Conservation (phyloP, 2,113 vertebrate species). For the Leucoraja erinaceus region DNA sequence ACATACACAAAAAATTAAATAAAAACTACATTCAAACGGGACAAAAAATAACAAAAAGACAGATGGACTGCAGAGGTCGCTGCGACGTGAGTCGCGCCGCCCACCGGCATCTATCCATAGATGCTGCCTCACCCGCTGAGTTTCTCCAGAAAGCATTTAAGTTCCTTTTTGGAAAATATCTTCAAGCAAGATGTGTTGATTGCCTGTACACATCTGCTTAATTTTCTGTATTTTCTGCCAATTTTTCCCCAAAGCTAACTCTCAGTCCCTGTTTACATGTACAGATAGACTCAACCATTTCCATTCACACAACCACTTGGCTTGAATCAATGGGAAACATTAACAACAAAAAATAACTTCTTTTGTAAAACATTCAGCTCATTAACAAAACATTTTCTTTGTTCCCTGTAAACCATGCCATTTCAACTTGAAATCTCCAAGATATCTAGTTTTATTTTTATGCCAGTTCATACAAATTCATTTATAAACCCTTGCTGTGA, state of each 20-base stretch:
- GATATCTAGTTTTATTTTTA: neutral
- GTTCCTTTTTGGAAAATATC: neutral
- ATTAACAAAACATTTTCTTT: neutral
- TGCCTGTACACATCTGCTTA: neutral
- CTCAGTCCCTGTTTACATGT: neutral
- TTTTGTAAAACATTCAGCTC: neutral
- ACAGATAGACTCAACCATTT: neutral
- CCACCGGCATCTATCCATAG: no score
- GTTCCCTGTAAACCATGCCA: neutral
- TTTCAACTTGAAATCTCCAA: neutral
- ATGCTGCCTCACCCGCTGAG: no score
- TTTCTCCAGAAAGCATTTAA: neutral
- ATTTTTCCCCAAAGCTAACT: neutral
- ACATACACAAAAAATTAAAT: no score
- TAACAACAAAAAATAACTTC: neutral
- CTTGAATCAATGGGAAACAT: neutral
- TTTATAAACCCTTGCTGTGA: neutral
- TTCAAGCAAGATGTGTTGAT: neutral
- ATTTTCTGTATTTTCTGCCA: constrained; percentile 6
- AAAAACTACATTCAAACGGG: no score
- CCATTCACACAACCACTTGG: neutral
- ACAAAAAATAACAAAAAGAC: no score
- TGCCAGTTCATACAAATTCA: neutral
- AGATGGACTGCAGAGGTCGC: no score
- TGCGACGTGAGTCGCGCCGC: no score